Conservation (phyloP, 2,113 vertebrate species). For the Austrofundulus limnaeus region DNA sequence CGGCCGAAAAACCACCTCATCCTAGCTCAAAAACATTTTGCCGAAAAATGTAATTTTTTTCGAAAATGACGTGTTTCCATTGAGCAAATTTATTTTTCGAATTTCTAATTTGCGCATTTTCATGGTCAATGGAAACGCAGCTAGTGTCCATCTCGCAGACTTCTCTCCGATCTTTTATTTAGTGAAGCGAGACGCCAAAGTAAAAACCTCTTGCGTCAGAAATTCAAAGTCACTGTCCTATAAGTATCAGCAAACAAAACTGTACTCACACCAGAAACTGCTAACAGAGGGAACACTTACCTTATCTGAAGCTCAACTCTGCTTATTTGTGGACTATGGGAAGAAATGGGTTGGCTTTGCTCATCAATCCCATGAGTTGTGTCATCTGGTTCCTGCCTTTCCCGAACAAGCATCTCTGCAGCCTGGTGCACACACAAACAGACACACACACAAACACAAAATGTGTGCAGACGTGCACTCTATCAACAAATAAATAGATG, state of each 20-base stretch:
- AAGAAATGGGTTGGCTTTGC: not conserved
- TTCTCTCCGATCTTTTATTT: too few relatives aligned
- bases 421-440: conserved; percentile 44
- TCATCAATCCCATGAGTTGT: not conserved
- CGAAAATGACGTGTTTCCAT: too few relatives aligned
- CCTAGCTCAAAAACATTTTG: too few relatives aligned
- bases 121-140: too few relatives aligned
- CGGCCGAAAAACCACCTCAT: too few relatives aligned
- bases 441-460: not conserved
- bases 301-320: not conserved
- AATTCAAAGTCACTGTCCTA: not conserved
- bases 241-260: not conserved
- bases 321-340: not conserved
- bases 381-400: not conserved
- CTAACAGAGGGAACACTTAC: conserved; percentile 4
- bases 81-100: too few relatives aligned
- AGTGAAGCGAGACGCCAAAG: too few relatives aligned
- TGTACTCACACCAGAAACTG: not conserved
- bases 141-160: too few relatives aligned
- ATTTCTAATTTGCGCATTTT: too few relatives aligned
- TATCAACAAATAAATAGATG: not conserved
- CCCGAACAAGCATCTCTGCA: conserved; percentile 37
- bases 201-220: not conserved
- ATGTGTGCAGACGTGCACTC: not conserved
- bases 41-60: too few relatives aligned